Percentiles rank a stretch among this genome's conserved stretches.
Evolutionary conservation across 2,888 invertebrate species (phyloP).

Genomic region (Dynastes maya): DNA sequence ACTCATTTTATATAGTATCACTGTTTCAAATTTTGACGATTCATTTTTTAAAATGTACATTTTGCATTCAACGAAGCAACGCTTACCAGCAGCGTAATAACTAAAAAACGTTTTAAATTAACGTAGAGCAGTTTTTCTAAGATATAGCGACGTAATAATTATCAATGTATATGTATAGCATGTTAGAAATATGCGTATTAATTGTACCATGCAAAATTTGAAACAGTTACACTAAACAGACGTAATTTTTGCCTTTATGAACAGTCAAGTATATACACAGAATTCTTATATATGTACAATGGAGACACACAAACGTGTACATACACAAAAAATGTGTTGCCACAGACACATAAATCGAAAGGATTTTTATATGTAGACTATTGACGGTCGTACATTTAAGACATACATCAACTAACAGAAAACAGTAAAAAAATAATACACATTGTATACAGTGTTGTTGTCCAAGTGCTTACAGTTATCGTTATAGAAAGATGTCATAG

Average conservation of each 20-base stretch:
- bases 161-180: no score
- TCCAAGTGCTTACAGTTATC: background rate
- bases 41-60: no score
- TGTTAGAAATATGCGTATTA: background rate
- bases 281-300: conserved; percentile 30
- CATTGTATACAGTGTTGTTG: conserved; percentile 12
- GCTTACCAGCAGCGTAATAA: conserved; percentile 33
- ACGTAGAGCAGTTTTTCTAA: background rate
- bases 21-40: conserved; percentile 10
- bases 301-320: conserved; percentile 28
- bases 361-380: conserved; percentile 11
- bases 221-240: conserved; percentile 5
- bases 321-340: conserved; percentile 20
- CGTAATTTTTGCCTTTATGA: background rate
- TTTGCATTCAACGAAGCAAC: background rate
- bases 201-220: background rate
- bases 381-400: conserved; percentile 36
- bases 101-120: background rate
- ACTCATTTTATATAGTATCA: conserved; percentile 3
- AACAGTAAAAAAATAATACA: conserved; percentile 28
- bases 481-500: no score
- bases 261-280: conserved; percentile 11
- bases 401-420: conserved; percentile 33
- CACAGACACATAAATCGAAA: conserved; percentile 36
- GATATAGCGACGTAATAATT: background rate